Conservation (phyloP, 35 echinoderm and acorn worm genomes). For the Ophiothrix spiculata region DNA sequence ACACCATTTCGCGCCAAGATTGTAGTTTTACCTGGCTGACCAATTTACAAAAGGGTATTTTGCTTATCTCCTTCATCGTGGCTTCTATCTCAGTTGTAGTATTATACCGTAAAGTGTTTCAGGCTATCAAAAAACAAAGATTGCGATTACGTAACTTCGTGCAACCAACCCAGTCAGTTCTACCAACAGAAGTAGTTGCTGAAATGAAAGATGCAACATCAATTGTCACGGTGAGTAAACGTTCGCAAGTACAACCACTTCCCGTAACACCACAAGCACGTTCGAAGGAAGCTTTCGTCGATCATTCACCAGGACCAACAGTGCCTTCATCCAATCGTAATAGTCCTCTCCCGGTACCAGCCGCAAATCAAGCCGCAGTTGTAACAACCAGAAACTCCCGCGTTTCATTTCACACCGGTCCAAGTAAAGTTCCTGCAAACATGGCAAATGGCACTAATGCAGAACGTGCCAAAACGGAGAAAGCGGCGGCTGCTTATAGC, state of each 20-base stretch:
- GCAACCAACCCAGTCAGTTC: not conserved
- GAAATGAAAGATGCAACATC: not conserved
- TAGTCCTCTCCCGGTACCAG: no score
- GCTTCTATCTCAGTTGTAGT: not conserved
- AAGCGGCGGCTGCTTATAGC: not conserved
- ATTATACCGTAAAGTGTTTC: slow-evolving; percentile 20
- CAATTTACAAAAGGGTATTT: not conserved
- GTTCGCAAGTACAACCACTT: not conserved
- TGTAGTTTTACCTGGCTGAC: not conserved
- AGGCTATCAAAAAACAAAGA: not conserved
- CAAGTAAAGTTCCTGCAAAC: not conserved
- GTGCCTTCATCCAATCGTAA: not conserved
- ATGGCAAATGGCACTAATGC: not conserved
- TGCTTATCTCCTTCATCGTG: not conserved
- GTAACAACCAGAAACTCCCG: not conserved
- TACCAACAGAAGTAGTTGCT: not conserved
- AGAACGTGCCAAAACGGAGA: not conserved
- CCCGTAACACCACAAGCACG: not conserved
- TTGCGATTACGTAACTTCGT: not conserved
- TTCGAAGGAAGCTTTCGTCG: not conserved
- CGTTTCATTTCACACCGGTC: not conserved
- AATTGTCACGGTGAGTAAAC: not conserved
- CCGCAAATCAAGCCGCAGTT: not conserved
- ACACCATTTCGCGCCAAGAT: slow-evolving; percentile 25
- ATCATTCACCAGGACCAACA: no score